Base-by-base conservation (phyloP, 2,113 vertebrate genomes). In the Bambusicola thoracicus region DNA sequence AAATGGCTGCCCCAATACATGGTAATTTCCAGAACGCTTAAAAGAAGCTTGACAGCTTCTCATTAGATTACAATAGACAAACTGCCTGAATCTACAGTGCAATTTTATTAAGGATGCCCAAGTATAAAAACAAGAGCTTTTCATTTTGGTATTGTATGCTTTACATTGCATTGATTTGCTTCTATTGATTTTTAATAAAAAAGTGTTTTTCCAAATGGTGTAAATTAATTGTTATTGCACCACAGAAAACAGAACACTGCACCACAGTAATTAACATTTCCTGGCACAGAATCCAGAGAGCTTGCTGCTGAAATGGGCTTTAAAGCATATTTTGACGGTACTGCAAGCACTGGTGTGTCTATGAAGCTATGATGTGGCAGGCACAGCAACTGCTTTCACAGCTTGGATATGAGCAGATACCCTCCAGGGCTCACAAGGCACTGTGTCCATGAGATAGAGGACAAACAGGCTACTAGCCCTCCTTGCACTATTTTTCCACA, bases 121-220 rank as follows among this genome's bases (percentile, higher is more conserved):
- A 43, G 29, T 89, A 86, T 51, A 59, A 93, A 91, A 93, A 9
- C 55, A 85, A 95, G 82, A 89, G 72, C 76, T 96, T 96, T 96
- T 89, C 61, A 85, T 93, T 95, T 94, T 90, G 76, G 58, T 90
- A 87, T 62, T 94, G 72, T 91, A 27, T 66, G 63, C 59, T 79
- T 87, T 85, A 76, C 25, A 65, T 66, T 38, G 30, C 38, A 96
- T 94, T 70, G 93, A 95, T 94, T 88, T 89, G 53, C n/a, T 84
- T 96, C 79, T 74, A 96, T 95, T 94, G 96, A 83, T 95, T 92
- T 92, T 95, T 95, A 94, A 96, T 97, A 93, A 96, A 97, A 96
- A 92, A 61, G 53, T 58, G 91, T 92, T 96, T 94, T 86, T 94
- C 76, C 92, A 93, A 92, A 79, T 78, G 72, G 49, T 89, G 85